A percentile compares a stretch with the other conserved stretches of the same genome.
Conservation (phyloP, 2,113 vertebrate genomes). For the Zingel zingel region DNA sequence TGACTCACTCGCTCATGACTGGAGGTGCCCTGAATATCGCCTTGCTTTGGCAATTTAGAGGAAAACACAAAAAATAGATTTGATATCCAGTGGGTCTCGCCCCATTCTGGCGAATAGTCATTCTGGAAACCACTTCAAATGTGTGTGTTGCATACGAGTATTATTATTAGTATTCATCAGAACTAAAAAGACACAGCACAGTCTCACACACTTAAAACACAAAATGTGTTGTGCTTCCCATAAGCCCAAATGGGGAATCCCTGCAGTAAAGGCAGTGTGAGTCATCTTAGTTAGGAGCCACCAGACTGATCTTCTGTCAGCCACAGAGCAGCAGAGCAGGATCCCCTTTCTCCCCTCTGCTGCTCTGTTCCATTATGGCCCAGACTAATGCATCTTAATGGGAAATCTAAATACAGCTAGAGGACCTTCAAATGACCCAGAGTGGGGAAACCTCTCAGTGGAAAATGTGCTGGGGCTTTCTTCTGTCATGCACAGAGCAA, state of each 20-base stretch:
- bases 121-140: constrained; percentile 7
- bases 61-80: constrained; percentile 40
- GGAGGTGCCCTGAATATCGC: constrained; percentile 6
- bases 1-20: constrained; percentile 43
- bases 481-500: not conserved
- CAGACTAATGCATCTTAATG: constrained; percentile 68
- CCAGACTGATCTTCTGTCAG: constrained; percentile 64
- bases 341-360: constrained; percentile 52
- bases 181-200: constrained; percentile 3
- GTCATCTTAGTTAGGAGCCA: constrained; percentile 65
- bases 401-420: constrained; percentile 68
- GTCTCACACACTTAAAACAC: constrained; percentile 29
- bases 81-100: constrained; percentile 16
- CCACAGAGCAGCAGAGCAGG: constrained; percentile 63
- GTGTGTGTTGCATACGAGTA: constrained; percentile 27
- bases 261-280: constrained; percentile 68
- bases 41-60: constrained; percentile 35
- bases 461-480: constrained; percentile 42
- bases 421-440: constrained; percentile 63
- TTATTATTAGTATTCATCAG: constrained; percentile 36
- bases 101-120: constrained; percentile 20
- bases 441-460: constrained; percentile 48
- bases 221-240: constrained; percentile 51
- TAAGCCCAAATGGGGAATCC: constrained; percentile 71
- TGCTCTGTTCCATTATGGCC: constrained; percentile 52